Evolutionary conservation across 2,113 vertebrate genomes (phyloP).

Genomic region (Myiagra hebetior): DNA sequence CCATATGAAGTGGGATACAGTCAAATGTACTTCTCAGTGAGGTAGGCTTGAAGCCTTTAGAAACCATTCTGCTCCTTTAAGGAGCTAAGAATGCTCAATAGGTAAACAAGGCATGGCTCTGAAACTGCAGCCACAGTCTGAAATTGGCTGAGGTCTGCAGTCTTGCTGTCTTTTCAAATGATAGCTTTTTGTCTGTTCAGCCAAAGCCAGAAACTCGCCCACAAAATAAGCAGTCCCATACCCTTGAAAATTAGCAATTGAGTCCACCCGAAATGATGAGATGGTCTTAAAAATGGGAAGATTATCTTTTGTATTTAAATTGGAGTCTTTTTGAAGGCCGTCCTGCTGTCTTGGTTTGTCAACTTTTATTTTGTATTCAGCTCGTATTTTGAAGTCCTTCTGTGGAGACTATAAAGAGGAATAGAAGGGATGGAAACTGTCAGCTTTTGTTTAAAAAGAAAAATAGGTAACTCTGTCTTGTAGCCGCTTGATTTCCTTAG

Average conservation of each 20-base stretch:
- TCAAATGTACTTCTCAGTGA: neutral
- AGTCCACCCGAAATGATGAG: neutral
- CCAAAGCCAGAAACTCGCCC: neutral
- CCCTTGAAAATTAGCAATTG: neutral
- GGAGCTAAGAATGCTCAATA: rapidly evolving
- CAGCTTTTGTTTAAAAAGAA: neutral
- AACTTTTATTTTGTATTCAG: neutral
- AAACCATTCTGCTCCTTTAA: neutral
- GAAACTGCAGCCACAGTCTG: neutral
- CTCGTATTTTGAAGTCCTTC: neutral
- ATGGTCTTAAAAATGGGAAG: neutral
- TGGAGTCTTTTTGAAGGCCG: neutral
- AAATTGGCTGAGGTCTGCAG: neutral
- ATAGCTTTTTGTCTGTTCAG: neutral
- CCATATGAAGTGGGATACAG: neutral
- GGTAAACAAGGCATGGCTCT: neutral
- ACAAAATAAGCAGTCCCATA: neutral
- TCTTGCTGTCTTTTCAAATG: neutral
- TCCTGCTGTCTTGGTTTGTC: neutral
- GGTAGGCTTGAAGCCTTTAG: neutral
- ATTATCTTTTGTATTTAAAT: neutral
- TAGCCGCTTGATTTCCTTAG: neutral
- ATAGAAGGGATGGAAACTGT: neutral
- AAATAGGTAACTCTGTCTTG: neutral
- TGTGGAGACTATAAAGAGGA: neutral